Base-by-base conservation (phyloP, 2,113 vertebrate genomes). In the Diphyllodes magnificus region DNA sequence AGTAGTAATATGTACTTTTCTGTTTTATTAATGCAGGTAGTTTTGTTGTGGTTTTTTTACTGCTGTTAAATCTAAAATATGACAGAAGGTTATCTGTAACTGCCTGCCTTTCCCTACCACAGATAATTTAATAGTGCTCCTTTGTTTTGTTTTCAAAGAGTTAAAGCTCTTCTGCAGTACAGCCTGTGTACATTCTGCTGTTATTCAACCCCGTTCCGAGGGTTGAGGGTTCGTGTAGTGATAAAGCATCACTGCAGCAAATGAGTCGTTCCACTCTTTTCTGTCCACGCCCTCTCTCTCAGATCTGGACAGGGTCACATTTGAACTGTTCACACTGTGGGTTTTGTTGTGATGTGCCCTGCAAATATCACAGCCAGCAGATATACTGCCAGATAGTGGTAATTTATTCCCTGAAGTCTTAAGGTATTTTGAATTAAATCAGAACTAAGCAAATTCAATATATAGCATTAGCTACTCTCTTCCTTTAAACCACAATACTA, bases 131-230 rank as follows among this genome's bases (percentile, higher is more conserved):
- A 63, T 69, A 86, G 81, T 65, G 84, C 31, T 93, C 23, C 61
- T 95, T 89, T 86, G 86, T 82, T 93, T 86, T 92, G 37, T 91
- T 96, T 93, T 79, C 64, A 60, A 27, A 27, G 78, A 86, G 44
- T 86, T 88, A 75, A 64, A 93, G 49, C 68, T 92, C 68, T 75
- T 86, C 63, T 88, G 71, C 80, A 75, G 82, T 56, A 59, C 90
- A 93, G 44, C 35, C 44, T 88, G 80, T 94, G 82, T 80, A 60
- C 68, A 49, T 81, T 57, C 44, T 90, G 64, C 69, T 75, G 79
- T 24, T 89, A 31, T 12, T 94, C 79, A 50, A 42, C 2, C 0
- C 61, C 0, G 0, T 68, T 89, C 76, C 9, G 24, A 72, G 73
- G 44, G 66, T 94, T 77, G 24, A 72, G 73, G 44, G 66, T 94